Evolutionary conservation across 2,797 vertebrate genomes (phyloP), one percentile per base, ranked within the genome.

Genomic region (Gila robusta): DNA sequence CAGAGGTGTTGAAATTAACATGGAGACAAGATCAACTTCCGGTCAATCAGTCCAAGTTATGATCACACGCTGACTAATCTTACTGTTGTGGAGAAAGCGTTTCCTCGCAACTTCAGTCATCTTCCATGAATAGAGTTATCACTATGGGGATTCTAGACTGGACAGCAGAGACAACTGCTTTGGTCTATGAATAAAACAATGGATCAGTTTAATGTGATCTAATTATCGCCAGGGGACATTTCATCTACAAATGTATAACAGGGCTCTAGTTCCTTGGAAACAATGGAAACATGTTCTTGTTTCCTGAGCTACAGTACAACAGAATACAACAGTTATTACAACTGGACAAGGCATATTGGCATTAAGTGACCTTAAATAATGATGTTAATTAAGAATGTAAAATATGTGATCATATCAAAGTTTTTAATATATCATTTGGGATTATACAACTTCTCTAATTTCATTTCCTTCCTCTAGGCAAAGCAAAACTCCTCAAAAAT

Each of bases 161-260:
- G 81, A 80, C 81, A 78, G 69, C 26, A 39, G 73, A 81, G 59
- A 19, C n/a, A 66, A 87, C 73, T 32, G 12, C 86, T 79, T 66
- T 70, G 67, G 54, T 79, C 82, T 74, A 84, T 39, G 70, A 78
- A 83, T 88, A 83, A 81, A 89, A 70, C 70, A 69, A 76, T 21
- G 79, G 82, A 86, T 79, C 79, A 78, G 54, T 86, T 77, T 47
- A 81, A 85, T 86, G 82, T 82, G 73, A 82, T 87, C 77, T 62
- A 72, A 80, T 85, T 85, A 73, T 79, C 54, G 67, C 44, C 2
- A 4, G 78, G 17, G 8, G 41, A 16, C 19, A 66, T 79, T 16
- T 79, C 7, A 28, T 17, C 37, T 44, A 64, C 56, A 37, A 52
- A 81, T 69, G 26, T 49, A 67, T 7, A 67, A 80, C 62, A 49